Evolutionary conservation across 2,113 vertebrate species (phyloP).

Genomic region (Pseudorasbora parva): DNA sequence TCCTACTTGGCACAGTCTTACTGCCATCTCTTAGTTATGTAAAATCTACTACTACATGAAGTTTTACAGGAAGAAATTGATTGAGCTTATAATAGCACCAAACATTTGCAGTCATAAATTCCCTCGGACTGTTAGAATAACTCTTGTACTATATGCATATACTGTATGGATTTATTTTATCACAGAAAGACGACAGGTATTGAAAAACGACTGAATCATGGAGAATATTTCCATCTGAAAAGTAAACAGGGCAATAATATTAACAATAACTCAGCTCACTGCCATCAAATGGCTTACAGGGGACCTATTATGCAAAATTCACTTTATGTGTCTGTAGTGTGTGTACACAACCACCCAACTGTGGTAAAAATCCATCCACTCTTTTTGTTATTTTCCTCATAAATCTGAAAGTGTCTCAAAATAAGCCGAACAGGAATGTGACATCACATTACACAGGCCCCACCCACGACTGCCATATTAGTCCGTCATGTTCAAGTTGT

Average conservation of each 20-base stretch:
- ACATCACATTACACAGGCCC: no score
- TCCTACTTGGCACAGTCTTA: not conserved
- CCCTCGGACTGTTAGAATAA: conserved; percentile 15
- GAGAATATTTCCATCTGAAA: not conserved
- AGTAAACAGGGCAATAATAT: not conserved
- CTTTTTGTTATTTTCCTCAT: no score
- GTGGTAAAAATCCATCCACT: no score
- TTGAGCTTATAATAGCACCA: conserved; percentile 53
- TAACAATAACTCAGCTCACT: not conserved
- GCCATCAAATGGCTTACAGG: not conserved
- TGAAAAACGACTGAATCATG: not conserved
- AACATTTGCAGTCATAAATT: conserved; percentile 50
- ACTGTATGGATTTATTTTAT: not conserved
- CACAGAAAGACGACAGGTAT: not conserved
- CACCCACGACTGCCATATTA: no score
- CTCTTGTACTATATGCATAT: conserved; percentile 7
- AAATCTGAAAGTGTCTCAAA: no score
- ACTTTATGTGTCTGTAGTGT: no score
- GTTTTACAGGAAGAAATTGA: conserved; percentile 52
- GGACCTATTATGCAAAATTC: no score
- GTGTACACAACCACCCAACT: no score
- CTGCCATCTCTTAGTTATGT: not conserved
- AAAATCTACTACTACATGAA: conserved; percentile 44
- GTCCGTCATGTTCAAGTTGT: no score
- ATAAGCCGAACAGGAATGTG: no score